Percentiles rank a stretch among this genome's conserved stretches.
Conservation (phyloP, 1,140 invertebrate species). For the Drosophila rufa region DNA sequence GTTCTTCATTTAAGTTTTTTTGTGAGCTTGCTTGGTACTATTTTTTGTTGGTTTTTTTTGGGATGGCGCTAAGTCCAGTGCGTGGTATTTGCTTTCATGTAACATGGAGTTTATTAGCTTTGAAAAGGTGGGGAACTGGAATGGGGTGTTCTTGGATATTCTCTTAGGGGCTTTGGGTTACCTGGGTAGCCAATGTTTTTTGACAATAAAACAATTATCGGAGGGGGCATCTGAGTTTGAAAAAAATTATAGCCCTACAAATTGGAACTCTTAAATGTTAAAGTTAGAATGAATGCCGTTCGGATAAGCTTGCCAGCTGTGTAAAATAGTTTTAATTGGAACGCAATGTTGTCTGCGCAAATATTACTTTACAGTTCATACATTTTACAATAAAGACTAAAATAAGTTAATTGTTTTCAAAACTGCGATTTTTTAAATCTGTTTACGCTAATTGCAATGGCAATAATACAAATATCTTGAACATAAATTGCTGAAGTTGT, state of each 20-base stretch:
- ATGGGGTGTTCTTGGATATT: conserved; percentile 17
- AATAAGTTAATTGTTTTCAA: background rate
- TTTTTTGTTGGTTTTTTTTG: conserved; percentile 27
- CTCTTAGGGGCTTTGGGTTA: conserved; percentile 51
- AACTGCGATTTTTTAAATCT: too few species aligned
- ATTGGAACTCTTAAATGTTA: background rate
- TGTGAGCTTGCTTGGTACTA: conserved; percentile 43
- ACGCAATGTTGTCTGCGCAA: too few species aligned
- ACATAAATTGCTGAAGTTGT: too few species aligned
- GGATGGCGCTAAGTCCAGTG: conserved; percentile 43
- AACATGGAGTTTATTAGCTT: conserved; percentile 74
- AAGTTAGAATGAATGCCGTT: background rate
- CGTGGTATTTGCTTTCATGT: conserved; percentile 75
- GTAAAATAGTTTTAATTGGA: background rate
- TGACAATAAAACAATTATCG: conserved; percentile 67
- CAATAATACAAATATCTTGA: too few species aligned
- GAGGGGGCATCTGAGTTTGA: conserved; percentile 5
- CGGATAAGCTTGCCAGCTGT: background rate
- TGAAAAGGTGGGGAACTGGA: conserved; percentile 36
- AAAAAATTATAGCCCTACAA: background rate
- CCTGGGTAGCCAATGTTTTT: conserved; percentile 52
- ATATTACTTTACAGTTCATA: background rate
- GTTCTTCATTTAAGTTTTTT: conserved; percentile 40
- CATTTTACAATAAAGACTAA: background rate
- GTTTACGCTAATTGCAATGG: too few species aligned